Evolutionary conservation across 2,888 invertebrate species (phyloP).

Genomic region (Thecophora atra): DNA sequence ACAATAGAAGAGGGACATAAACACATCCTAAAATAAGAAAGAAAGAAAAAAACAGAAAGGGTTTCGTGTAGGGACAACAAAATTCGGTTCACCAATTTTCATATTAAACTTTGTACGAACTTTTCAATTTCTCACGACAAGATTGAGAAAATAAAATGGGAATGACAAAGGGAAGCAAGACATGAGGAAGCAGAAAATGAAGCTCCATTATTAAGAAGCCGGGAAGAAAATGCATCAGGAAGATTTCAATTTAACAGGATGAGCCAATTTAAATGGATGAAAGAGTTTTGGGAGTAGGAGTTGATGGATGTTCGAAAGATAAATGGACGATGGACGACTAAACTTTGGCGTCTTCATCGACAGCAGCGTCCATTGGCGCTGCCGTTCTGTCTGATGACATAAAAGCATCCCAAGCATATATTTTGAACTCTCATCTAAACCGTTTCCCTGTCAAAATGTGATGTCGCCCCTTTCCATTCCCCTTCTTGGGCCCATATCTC

Average conservation of each 20-base stretch:
- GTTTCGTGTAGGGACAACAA: not conserved
- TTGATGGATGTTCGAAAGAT: not conserved
- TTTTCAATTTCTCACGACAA: slow-evolving; percentile 1
- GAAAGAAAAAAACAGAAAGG: not conserved
- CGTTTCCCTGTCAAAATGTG: no score
- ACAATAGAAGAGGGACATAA: not conserved
- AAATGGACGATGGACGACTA: not conserved
- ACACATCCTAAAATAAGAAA: not conserved
- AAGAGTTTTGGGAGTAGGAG: not conserved
- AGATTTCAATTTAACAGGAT: no score
- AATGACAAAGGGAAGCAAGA: not conserved
- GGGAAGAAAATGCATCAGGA: no score
- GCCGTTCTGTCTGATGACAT: no score
- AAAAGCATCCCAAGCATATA: no score
- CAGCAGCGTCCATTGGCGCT: no score
- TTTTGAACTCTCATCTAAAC: no score
- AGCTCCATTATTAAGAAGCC: no score
- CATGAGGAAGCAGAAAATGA: not conserved
- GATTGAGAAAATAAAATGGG: slow-evolving; percentile 5
- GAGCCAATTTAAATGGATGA: no score
- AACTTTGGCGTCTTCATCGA: no score
- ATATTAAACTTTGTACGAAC: slow-evolving; percentile 6
- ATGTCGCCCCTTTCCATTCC: no score
- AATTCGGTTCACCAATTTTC: slow-evolving; percentile 9
- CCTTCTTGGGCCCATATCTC: no score